Conservation (phyloP, 1,140 invertebrate genomes). For the Drosophila prosaltans region DNA sequence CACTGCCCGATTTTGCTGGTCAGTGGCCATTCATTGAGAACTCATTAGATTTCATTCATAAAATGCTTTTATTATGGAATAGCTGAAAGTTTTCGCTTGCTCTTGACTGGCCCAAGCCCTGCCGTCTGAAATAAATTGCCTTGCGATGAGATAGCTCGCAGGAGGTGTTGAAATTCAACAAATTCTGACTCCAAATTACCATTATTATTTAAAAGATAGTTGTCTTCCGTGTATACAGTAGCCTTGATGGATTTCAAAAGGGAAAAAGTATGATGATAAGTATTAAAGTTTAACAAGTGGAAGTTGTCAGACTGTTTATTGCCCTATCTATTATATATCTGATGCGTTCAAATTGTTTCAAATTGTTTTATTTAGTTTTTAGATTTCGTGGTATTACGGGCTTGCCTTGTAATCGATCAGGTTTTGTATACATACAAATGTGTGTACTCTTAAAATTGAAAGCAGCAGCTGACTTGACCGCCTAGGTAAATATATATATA, state of each 20-base stretch:
- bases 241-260: slow-evolving; percentile 23
- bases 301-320: neutral
- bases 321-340: neutral
- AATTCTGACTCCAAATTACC: slow-evolving; percentile 71
- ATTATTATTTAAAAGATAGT: slow-evolving; percentile 70
- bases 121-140: slow-evolving; percentile 63
- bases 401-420: slow-evolving; percentile 16
- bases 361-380: neutral
- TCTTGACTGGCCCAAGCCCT: slow-evolving; percentile 10
- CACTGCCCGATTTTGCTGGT: slow-evolving; percentile 11
- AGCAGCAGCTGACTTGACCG: neutral
- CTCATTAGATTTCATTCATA: slow-evolving; percentile 83
- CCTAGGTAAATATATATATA: neutral
- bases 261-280: slow-evolving; percentile 7
- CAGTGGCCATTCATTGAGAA: slow-evolving; percentile 73
- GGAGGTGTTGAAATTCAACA: slow-evolving; percentile 78
- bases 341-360: neutral
- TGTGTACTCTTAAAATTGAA: neutral
- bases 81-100: slow-evolving; percentile 25
- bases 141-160: slow-evolving; percentile 75
- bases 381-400: neutral
- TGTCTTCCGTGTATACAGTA: slow-evolving; percentile 24
- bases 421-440: neutral
- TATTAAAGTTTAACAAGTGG: neutral
- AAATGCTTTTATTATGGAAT: slow-evolving; percentile 81